Evolutionary conservation across 2,888 invertebrate species (phyloP).

Genomic region (Eudiplozoon nipponicum): DNA sequence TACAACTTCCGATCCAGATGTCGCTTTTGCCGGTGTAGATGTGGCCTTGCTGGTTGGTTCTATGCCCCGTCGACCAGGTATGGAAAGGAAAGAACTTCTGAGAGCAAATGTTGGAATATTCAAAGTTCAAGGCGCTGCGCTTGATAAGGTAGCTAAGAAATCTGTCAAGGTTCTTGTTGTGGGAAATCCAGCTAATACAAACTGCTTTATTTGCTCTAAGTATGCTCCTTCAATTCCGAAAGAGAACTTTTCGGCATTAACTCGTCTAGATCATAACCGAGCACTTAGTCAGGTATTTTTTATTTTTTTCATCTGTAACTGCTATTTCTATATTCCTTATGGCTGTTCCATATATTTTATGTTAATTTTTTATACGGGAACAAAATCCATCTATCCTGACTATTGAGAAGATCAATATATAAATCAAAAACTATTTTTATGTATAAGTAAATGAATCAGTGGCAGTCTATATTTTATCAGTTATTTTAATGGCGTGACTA

Average conservation of each 20-base stretch:
- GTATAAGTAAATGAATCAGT: too few relatives aligned
- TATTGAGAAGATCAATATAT: too few relatives aligned
- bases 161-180: conserved; percentile 74
- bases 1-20: conserved; percentile 20
- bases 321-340: too few relatives aligned
- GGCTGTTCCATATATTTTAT: too few relatives aligned
- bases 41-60: conserved; percentile 83
- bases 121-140: conserved; percentile 67
- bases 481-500: too few relatives aligned
- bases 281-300: conserved; percentile 44
- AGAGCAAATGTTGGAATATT: conserved; percentile 91
- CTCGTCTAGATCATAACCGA: conserved; percentile 80
- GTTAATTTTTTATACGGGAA: too few relatives aligned
- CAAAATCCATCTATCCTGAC: too few relatives aligned
- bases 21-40: conserved; percentile 72
- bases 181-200: conserved; percentile 95
- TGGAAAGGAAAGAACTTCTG: conserved; percentile 87
- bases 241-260: conserved; percentile 86
- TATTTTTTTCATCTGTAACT: too few relatives aligned
- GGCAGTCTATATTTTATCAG: too few relatives aligned
- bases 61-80: conserved; percentile 81
- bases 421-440: too few relatives aligned
- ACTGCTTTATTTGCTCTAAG: conserved; percentile 67
- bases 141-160: conserved; percentile 58
- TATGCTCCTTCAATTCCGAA: conserved; percentile 65